Evolutionary conservation across 2,113 vertebrate species (phyloP).

Genomic region (Pycnonotus jocosus): DNA sequence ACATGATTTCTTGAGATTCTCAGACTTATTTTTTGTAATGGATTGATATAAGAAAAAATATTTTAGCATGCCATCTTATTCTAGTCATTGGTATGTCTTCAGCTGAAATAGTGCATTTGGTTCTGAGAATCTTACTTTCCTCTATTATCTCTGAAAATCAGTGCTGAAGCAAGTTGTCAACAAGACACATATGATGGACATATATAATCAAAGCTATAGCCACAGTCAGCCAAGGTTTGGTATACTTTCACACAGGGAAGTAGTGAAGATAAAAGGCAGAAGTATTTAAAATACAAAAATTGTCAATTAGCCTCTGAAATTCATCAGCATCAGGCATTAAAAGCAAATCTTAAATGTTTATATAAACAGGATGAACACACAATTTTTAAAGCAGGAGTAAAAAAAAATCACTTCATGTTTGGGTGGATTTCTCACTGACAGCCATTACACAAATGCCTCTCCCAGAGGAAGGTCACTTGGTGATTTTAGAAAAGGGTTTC

Average conservation of each 20-base stretch:
- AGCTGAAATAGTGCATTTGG: neutral
- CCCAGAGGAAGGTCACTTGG: neutral
- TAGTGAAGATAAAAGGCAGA: neutral
- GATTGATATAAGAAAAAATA: neutral
- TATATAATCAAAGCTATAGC: neutral
- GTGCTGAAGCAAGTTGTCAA: neutral
- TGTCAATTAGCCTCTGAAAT: neutral
- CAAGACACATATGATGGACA: neutral
- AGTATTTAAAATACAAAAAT: neutral
- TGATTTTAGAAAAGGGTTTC: neutral
- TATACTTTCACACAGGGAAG: neutral
- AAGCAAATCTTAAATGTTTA: neutral
- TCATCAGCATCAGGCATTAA: neutral
- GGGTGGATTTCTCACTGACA: neutral
- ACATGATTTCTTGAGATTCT: neutral
- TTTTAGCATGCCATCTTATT: neutral
- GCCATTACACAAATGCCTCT: neutral
- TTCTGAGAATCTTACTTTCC: neutral
- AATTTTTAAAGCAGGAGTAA: neutral
- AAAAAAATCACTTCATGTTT: neutral
- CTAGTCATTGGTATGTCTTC: neutral
- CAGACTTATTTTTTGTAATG: neutral
- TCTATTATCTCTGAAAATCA: neutral
- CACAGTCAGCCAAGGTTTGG: neutral
- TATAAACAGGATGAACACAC: neutral